Evolutionary conservation across 2,113 vertebrate genomes (phyloP).

Genomic region (Nothocercus nigrocapillus): DNA sequence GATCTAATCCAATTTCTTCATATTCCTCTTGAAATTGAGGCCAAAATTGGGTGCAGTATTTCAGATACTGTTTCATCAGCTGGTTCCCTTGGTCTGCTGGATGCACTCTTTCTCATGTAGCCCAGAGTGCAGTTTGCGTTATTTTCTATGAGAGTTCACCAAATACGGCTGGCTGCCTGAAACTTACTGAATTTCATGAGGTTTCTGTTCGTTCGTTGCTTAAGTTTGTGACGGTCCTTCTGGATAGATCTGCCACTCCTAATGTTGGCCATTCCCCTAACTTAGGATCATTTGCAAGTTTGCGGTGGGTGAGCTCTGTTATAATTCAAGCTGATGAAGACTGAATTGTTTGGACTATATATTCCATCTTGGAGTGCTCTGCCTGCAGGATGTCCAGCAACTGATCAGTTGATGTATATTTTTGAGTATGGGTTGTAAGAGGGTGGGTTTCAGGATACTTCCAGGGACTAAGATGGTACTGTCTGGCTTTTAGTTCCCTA

Average conservation of each 20-base stretch:
- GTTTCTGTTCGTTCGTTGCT: background rate
- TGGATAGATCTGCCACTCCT: background rate
- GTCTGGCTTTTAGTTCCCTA: background rate
- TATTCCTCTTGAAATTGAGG: background rate
- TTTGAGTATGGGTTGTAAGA: background rate
- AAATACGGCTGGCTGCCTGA: background rate
- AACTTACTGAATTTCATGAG: background rate
- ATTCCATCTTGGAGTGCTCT: background rate
- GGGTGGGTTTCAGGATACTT: background rate
- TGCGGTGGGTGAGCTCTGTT: background rate
- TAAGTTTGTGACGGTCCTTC: background rate
- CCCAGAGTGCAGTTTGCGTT: background rate
- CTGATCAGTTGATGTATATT: background rate
- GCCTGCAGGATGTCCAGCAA: background rate
- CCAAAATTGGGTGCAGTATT: background rate
- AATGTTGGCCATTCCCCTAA: background rate
- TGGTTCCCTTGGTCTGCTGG: background rate
- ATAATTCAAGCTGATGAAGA: background rate
- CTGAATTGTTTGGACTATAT: background rate
- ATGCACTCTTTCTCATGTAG: background rate
- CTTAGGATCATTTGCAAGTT: background rate
- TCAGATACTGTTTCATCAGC: background rate
- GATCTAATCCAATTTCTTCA: background rate
- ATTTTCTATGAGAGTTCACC: background rate
- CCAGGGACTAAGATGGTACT: background rate